Evolutionary conservation across 2,113 vertebrate species (phyloP).

Genomic region (Macroglossus sobrinus): DNA sequence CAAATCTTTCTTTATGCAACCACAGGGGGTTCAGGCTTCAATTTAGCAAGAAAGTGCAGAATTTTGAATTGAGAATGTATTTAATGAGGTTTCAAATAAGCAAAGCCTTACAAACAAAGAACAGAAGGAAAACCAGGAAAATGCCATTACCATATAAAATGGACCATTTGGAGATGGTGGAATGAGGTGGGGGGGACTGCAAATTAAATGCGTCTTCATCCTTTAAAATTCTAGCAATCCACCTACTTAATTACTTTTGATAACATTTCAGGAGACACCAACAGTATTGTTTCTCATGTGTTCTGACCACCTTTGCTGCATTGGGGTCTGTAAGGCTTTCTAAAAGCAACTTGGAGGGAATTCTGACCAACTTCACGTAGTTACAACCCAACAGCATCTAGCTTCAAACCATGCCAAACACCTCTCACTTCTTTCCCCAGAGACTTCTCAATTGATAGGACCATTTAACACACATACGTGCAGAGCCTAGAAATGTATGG

Average conservation of each 20-base stretch:
- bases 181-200: not conserved
- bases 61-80: conserved; percentile 26
- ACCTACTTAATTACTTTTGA: not conserved
- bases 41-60: not conserved
- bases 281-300: not conserved
- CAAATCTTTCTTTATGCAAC: not conserved
- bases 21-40: not conserved
- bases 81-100: conserved; percentile 13
- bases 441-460: not conserved
- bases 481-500: not conserved
- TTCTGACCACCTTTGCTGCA: not conserved
- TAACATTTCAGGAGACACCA: not conserved
- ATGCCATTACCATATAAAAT: not conserved
- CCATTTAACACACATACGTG: not conserved
- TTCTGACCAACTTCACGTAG: not conserved
- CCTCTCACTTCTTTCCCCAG: not conserved
- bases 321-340: not conserved
- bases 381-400: not conserved
- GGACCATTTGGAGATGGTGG: not conserved
- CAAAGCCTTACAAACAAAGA: conserved; percentile 10
- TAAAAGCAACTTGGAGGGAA: not conserved
- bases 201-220: not conserved
- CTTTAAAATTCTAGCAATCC: not conserved
- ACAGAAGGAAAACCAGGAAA: not conserved
- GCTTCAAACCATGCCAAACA: not conserved